Evolutionary conservation across 2,113 vertebrate species (phyloP).

Genomic region (Phodopus roborovskii): DNA sequence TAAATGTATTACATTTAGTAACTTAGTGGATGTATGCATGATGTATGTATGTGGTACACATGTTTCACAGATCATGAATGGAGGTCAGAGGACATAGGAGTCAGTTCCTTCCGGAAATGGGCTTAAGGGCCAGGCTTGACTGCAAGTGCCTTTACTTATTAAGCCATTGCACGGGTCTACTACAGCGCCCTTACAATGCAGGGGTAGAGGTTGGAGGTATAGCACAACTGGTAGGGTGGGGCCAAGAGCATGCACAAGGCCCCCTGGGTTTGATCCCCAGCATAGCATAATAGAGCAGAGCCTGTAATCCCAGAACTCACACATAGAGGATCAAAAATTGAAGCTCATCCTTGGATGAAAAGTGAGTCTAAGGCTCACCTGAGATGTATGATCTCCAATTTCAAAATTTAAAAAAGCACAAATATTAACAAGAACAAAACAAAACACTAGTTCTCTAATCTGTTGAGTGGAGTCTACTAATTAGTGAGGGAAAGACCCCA

Average conservation of each 20-base stretch:
- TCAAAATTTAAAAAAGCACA: not conserved
- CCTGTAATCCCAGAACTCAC: not conserved
- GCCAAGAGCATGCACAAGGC: not conserved
- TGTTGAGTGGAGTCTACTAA: conserved; percentile 34
- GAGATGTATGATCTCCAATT: not conserved
- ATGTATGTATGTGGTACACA: no score
- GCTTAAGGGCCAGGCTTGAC: not conserved
- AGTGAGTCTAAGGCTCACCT: not conserved
- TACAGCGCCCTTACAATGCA: not conserved
- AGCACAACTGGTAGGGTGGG: not conserved
- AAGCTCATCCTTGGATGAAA: not conserved
- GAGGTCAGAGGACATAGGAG: not conserved
- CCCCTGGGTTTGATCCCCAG: not conserved
- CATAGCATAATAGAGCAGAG: not conserved
- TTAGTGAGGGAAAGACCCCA: conserved; percentile 24
- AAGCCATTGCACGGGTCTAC: not conserved
- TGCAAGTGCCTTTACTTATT: not conserved
- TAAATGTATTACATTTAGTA: not conserved
- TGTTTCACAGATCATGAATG: not conserved
- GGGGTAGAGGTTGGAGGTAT: not conserved
- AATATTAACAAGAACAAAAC: not conserved
- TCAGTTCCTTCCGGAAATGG: not conserved
- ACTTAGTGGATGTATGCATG: not conserved
- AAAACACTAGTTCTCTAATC: conserved; percentile 8
- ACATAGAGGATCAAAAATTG: not conserved